These are phyloP conservation scores for Sarcoramphus papa DNA, from an alignment of 2,797 vertebrate species.

Conservation along the genomic window DNA sequence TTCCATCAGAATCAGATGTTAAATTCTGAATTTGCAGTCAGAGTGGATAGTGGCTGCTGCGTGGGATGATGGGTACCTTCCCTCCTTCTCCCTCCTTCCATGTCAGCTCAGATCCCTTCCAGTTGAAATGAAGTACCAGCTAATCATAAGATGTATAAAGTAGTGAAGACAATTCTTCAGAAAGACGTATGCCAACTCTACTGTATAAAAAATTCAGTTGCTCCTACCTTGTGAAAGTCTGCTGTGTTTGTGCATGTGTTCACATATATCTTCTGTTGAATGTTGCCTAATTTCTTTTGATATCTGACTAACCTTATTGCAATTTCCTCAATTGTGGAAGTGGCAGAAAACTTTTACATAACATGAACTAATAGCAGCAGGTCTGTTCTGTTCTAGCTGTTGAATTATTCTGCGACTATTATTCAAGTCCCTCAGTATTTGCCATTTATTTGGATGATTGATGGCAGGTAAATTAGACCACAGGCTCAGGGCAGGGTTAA, in stretches of 20 bases:
- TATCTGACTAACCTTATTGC: slow-evolving; percentile 38
- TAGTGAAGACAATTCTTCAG: not conserved
- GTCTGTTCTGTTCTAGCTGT: not conserved
- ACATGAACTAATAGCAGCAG: not conserved
- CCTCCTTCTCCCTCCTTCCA: not conserved
- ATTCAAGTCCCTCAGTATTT: not conserved
- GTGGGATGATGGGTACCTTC: not conserved
- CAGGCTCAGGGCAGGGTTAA: not conserved
- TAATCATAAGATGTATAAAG: slow-evolving; percentile 4
- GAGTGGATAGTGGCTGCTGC: not conserved
- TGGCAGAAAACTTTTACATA: slow-evolving; percentile 1
- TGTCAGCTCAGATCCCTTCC: slow-evolving; percentile 21
- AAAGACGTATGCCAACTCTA: not conserved
- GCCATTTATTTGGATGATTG: not conserved
- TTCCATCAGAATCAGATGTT: not conserved
- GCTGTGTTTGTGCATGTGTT: not conserved
- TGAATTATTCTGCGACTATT: not conserved
- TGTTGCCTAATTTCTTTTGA: slow-evolving; percentile 34
- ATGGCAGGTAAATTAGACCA: not conserved
- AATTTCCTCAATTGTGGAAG: not conserved
- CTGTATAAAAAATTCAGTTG: not conserved
- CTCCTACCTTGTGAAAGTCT: not conserved
- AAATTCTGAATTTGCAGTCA: not conserved
- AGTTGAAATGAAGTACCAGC: not conserved
- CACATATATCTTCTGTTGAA: not conserved